Percentiles rank a stretch among this genome's conserved stretches.
Conservation (phyloP, 2,888 invertebrate genomes). For the Dendrolimus houi region DNA sequence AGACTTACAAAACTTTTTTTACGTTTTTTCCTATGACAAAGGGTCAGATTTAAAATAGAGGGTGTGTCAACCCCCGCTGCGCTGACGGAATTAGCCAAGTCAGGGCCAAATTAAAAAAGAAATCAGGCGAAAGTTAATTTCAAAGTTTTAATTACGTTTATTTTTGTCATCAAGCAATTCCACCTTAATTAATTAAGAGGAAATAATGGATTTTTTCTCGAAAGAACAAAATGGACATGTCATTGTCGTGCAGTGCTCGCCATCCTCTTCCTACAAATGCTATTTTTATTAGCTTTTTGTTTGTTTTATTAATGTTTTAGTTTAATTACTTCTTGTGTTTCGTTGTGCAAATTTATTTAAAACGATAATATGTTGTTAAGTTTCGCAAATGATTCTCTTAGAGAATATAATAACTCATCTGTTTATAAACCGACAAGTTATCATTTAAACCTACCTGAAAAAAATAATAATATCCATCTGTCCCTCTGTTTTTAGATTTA, state of each 20-base stretch:
- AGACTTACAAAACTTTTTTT: conserved; percentile 11
- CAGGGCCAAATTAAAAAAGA: conserved; percentile 71
- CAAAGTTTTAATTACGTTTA: conserved; percentile 74
- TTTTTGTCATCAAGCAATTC: conserved; percentile 64
- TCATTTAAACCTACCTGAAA: too few species aligned
- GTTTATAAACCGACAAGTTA: too few species aligned
- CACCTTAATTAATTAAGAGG: conserved; percentile 53
- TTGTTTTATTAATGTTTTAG: neutral
- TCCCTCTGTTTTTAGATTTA: too few species aligned
- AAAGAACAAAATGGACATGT: neutral
- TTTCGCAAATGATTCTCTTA: too few species aligned
- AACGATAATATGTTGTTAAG: too few species aligned
- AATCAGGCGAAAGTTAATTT: conserved; percentile 67
- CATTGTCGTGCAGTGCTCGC: neutral
- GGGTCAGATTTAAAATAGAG: conserved; percentile 47
- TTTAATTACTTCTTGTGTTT: too few species aligned
- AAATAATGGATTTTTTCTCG: conserved; percentile 10
- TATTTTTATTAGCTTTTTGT: neutral
- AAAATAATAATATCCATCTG: too few species aligned
- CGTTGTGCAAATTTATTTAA: too few species aligned
- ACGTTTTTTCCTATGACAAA: conserved; percentile 49
- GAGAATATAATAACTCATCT: too few species aligned
- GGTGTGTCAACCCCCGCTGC: conserved; percentile 69
- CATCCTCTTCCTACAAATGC: neutral
- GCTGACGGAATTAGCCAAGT: conserved; percentile 62